Percentiles rank a stretch among this genome's conserved stretches.
phyloP scores from a whole-genome alignment of 2,113 vertebrate species.

The Marmota flaviventris region DNA sequence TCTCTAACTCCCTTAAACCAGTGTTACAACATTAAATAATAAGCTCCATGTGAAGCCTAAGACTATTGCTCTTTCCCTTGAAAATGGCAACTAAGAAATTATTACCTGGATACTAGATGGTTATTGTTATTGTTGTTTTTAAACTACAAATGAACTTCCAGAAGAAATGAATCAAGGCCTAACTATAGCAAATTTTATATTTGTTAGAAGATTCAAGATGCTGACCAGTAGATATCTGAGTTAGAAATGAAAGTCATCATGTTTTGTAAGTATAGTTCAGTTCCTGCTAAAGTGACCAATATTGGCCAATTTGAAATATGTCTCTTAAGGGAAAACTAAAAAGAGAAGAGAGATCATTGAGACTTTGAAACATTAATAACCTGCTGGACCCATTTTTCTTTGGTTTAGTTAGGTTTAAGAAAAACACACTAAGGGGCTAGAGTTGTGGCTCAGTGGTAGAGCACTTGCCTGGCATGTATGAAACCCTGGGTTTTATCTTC shows the following conservation, averaged over 20 bases:
- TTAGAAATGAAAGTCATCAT: neutral
- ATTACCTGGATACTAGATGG: neutral
- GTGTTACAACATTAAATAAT: neutral
- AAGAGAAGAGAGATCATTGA: neutral
- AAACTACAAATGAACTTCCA: neutral
- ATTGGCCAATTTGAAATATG: neutral
- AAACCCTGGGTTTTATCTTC: too few relatives aligned
- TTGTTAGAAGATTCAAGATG: constrained; percentile 1
- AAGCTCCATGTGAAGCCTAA: neutral
- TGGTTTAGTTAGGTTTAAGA: constrained; percentile 2
- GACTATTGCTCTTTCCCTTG: neutral
- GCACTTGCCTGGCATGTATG: too few relatives aligned
- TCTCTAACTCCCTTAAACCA: constrained; percentile 5
- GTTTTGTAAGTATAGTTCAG: neutral
- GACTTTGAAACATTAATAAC: neutral
- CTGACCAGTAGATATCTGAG: constrained; percentile 9
- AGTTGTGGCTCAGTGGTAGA: too few relatives aligned
- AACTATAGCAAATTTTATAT: neutral
- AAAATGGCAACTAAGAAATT: constrained; percentile 22
- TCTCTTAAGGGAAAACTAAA: neutral
- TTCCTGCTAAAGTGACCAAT: neutral
- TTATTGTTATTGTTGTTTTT: neutral
- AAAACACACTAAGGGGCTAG: neutral
- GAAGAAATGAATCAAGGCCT: neutral
- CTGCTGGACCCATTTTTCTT: neutral